Percentiles rank a stretch among this genome's conserved stretches.
Evolutionary conservation across 2,113 vertebrate genomes (phyloP).

Genomic region (Salvelinus sp.): DNA sequence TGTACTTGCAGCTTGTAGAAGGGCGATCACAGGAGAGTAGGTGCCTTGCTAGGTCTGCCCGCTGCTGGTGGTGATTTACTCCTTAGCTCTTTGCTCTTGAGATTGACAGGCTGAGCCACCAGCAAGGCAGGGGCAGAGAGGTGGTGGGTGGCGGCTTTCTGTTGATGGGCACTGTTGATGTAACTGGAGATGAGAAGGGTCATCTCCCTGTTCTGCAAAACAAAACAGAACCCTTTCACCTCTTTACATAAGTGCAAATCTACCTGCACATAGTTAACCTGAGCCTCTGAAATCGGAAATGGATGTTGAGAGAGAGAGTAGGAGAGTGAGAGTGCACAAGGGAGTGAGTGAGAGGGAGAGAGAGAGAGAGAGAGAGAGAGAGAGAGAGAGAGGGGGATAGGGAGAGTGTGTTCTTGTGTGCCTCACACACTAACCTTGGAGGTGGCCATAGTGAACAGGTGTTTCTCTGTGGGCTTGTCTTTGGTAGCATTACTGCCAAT

Average conservation of each 20-base stretch:
- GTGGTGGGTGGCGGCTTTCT: conserved; percentile 86
- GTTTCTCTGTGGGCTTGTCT: conserved; percentile 86
- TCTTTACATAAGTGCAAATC: conserved; percentile 1
- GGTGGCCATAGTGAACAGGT: conserved; percentile 87
- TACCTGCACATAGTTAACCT: background rate
- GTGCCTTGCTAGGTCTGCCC: conserved; percentile 86
- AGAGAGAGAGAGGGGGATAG: background rate
- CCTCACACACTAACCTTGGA: conserved; percentile 81
- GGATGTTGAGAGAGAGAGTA: background rate
- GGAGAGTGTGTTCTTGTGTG: background rate
- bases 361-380: no score
- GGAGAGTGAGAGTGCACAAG: background rate
- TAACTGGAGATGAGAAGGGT: conserved; percentile 91
- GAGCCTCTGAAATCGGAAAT: background rate
- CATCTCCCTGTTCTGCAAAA: conserved; percentile 89
- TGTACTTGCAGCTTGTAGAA: background rate
- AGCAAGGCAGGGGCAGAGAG: conserved; percentile 87
- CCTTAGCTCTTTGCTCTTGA: conserved; percentile 78
- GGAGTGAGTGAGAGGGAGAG: background rate
- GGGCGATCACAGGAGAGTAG: conserved; percentile 84
- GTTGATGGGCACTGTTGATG: conserved; percentile 89
- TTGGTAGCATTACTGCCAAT: conserved; percentile 70
- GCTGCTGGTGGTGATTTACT: conserved; percentile 76
- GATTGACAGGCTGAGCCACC: conserved; percentile 70
- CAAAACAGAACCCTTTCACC: conserved; percentile 11